Evolutionary conservation across 2,113 vertebrate genomes (phyloP), one percentile per base, ranked within the genome.

Genomic region (Phoxinus phoxinus): DNA sequence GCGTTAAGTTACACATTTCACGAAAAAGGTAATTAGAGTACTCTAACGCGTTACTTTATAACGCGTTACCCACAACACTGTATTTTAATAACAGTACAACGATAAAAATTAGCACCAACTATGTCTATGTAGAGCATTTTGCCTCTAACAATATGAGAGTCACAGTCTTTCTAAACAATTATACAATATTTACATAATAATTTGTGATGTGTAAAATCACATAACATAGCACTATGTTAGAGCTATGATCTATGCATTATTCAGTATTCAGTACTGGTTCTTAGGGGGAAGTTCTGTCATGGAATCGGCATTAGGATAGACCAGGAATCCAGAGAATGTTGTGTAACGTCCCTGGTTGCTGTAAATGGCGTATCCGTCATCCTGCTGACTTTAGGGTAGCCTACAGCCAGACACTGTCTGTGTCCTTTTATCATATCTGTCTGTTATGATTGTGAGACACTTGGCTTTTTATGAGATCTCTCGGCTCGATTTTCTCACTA

Each of bases 281-380:
- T 92, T 65, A 94, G 71, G 89, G 21, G 13, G 84, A 76, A 88
- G 89, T 90, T 91, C 91, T 91, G 88, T 81, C 65, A 72, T 71
- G 25, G 56, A 71, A 27, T 91, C 85, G 53, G 53, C 61, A 0
- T 92, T 91, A 58, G 93, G 93, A 82, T 96, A 96, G 79, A 96
- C 86, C 81, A 96, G 89, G 90, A 96, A 95, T 21, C 95, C 95
- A 2, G 94, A 94, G 82, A 96, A 96, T 27, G 95, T 96, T 77
- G 94, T 94, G 91, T 94, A 96, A 71, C 94, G 90, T 19, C 94
- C 95, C 84, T 95, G 94, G 90, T 96, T 95, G 90, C 95, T 95
- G 90, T 96, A 96, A 32, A 95, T 91, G 0, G 92, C 95, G 4
- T 92, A 96, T 7, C 91, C 93, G 61, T 95, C 92, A 11, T 95